phyloP scores from a whole-genome alignment of 2,113 vertebrate genomes.

The Daboia siamensis region DNA sequence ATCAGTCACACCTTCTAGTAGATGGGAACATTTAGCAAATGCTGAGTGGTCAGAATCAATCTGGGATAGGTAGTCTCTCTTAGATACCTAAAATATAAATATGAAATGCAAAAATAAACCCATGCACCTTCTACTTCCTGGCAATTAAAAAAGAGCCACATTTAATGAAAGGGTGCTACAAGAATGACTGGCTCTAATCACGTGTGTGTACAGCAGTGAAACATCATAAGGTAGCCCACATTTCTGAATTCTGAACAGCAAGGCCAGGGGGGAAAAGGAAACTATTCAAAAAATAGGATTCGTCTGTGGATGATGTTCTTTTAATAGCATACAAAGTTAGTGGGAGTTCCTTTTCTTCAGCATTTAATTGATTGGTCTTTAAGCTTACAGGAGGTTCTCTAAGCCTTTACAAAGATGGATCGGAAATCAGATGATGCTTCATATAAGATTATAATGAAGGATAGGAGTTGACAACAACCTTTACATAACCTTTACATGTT shows the following conservation, averaged over 20 bases:
- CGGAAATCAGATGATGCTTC: background rate
- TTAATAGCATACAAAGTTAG: background rate
- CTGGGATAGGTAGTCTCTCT: background rate
- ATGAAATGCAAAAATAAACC: background rate
- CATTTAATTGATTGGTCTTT: background rate
- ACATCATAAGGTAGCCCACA: background rate
- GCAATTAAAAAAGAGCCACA: background rate
- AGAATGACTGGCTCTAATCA: background rate
- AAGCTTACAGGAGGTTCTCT: background rate
- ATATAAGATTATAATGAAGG: background rate
- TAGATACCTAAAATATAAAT: background rate
- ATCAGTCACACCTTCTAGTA: background rate
- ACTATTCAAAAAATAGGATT: background rate
- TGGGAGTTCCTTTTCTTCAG: background rate
- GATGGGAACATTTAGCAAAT: background rate
- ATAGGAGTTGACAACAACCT: constrained; percentile 1
- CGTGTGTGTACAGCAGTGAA: background rate
- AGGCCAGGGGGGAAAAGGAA: background rate
- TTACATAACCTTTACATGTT: background rate
- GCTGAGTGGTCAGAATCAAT: background rate
- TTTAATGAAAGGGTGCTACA: background rate
- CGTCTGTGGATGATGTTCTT: background rate
- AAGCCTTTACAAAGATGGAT: background rate
- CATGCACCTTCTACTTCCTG: background rate
- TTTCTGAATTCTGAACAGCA: background rate